Evolutionary conservation across 2,888 invertebrate genomes (phyloP).

Genomic region (Cancer borealis): DNA sequence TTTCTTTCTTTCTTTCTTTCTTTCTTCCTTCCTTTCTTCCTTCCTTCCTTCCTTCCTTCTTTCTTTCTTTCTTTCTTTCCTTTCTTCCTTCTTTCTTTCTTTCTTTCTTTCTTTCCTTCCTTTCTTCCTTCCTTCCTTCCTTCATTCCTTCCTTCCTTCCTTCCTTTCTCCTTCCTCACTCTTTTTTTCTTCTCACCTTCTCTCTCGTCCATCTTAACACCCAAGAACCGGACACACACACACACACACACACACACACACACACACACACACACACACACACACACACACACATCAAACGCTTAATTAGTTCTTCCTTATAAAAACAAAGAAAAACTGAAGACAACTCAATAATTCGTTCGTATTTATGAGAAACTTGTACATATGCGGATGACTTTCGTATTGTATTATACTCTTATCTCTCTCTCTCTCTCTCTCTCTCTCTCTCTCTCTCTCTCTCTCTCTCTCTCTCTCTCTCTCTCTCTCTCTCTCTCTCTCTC

Average conservation of each 20-base stretch:
- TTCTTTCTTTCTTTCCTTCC: not conserved
- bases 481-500: slow-evolving; percentile 30
- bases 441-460: slow-evolving; percentile 29
- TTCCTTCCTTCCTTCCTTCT: not conserved
- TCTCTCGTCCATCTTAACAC: not conserved
- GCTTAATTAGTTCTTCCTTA: too few species aligned
- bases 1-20: not conserved
- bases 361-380: too few species aligned
- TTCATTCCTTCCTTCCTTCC: not conserved
- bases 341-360: too few species aligned
- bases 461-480: slow-evolving; percentile 32
- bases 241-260: slow-evolving; percentile 18
- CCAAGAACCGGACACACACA: not conserved
- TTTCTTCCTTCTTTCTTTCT: not conserved
- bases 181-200: not conserved
- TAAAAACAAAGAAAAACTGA: too few species aligned
- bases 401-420: not conserved
- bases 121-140: not conserved
- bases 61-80: not conserved
- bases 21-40: not conserved
- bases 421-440: slow-evolving; percentile 4
- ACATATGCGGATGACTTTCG: too few species aligned
- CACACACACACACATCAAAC: not conserved
- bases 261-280: slow-evolving; percentile 20
- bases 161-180: not conserved